Conservation (phyloP, 1,140 invertebrate species). For the Limonius californicus region DNA sequence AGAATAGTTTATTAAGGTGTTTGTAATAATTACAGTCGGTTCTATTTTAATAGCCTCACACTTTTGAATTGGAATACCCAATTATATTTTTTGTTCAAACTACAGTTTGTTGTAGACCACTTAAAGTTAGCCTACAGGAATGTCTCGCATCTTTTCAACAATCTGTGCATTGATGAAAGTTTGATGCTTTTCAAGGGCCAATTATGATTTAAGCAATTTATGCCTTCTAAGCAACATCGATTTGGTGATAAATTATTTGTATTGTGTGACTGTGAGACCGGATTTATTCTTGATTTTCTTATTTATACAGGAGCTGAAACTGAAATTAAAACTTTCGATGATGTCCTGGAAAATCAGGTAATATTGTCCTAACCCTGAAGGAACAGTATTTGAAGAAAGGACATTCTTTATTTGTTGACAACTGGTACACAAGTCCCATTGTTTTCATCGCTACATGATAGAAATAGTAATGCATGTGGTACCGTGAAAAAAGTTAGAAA, state of each 20-base stretch:
- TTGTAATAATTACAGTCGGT: too few relatives aligned
- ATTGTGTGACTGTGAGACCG: slow-evolving; percentile 20
- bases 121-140: too few relatives aligned
- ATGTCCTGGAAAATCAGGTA: background rate
- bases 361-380: background rate
- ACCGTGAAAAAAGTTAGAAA: too few relatives aligned
- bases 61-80: too few relatives aligned
- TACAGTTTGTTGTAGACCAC: too few relatives aligned
- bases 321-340: too few relatives aligned
- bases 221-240: slow-evolving; percentile 16
- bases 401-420: background rate
- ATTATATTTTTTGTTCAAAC: too few relatives aligned
- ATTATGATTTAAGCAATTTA: slow-evolving; percentile 19
- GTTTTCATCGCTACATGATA: background rate
- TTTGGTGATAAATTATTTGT: slow-evolving; percentile 24
- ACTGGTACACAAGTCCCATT: background rate
- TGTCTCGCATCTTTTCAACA: background rate
- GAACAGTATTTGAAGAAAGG: slow-evolving; percentile 9
- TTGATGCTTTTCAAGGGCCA: slow-evolving; percentile 18
- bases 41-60: too few relatives aligned
- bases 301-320: too few relatives aligned
- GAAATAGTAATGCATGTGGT: background rate
- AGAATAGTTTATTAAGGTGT: too few relatives aligned
- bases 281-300: slow-evolving; percentile 7
- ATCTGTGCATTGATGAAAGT: slow-evolving; percentile 8